Evolutionary conservation across 2,888 invertebrate genomes (phyloP), one percentile per base, ranked within the genome.

Genomic region (Hirtodrosophila histrioides): DNA sequence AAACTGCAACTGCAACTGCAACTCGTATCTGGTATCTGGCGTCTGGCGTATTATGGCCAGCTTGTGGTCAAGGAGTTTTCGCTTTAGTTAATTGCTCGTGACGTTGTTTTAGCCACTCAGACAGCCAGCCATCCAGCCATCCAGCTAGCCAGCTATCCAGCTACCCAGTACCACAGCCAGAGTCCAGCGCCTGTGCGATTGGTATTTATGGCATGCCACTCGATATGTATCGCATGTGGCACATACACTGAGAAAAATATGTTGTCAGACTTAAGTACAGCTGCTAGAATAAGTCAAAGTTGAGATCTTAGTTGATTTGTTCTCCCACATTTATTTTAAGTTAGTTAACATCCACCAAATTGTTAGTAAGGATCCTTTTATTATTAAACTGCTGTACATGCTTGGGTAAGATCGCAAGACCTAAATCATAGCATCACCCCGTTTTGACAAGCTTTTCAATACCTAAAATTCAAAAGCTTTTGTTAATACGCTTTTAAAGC

Each of bases 61-160:
- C 56, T 56, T 81, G 82, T 86, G 82, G 87, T 85, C 81, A 84
- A 81, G 85, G 85, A 81, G 78, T 84, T 81, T 70, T 81, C 85
- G 81, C 85, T 82, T 78, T 69, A 78, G 81, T 81, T 81, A 81
- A 86, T 81, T 81, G 87, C 87, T 81, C 85, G 81, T 86, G 85
- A 86, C 87, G 81, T 67, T 84, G 78, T 61, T 76, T 79, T 64
- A 65, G 79, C 64, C 65, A 70, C 64, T 58, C 44, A 46, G 60
- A 44, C 58, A 43, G 17, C 17, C 17, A 31, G 8, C 0, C 31
- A 31, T 17, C 1, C 17, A 27, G 27, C 6, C 6, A 27, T 5
- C 4, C 27, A 27, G 27, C 29, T 11, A 56, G 29, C 74, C 55
- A 57, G 33, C 6, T 36, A 27, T 5, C 4, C 27, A 27, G 27